Evolutionary conservation across 2,888 invertebrate genomes (phyloP).

Genomic region (Caenorhabditis sp.): DNA sequence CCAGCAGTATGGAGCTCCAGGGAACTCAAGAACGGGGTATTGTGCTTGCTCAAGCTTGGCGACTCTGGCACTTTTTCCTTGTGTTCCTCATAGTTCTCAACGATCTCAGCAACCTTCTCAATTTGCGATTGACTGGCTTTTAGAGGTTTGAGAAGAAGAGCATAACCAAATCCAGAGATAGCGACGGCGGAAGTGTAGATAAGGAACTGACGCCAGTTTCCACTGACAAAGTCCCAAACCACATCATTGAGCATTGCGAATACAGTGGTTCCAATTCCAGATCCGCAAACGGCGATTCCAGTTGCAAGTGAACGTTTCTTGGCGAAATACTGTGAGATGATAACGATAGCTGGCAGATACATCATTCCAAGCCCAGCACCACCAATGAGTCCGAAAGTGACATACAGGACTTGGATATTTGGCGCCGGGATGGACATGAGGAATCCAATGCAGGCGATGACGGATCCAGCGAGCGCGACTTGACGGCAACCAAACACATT

Average conservation of each 20-base stretch:
- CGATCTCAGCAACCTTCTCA: conserved; percentile 77
- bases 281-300: conserved; percentile 96
- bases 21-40: conserved; percentile 78
- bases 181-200: conserved; percentile 91
- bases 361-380: conserved; percentile 97
- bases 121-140: conserved; percentile 76
- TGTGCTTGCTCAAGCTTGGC: conserved; percentile 60
- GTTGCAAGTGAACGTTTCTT: conserved; percentile 93
- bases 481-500: conserved; percentile 95
- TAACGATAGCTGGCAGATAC: conserved; percentile 97
- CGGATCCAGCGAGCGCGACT: conserved; percentile 93
- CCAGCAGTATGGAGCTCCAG: conserved; percentile 75
- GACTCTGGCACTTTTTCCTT: conserved; percentile 55
- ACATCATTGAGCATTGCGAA: conserved; percentile 87
- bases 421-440: conserved; percentile 90
- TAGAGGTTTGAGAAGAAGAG: conserved; percentile 89
- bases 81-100: conserved; percentile 71
- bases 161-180: conserved; percentile 92
- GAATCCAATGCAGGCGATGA: conserved; percentile 89
- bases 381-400: conserved; percentile 94
- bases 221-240: conserved; percentile 67
- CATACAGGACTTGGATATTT: conserved; percentile 86
- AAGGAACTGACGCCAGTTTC: conserved; percentile 92
- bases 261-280: conserved; percentile 96
- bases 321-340: conserved; percentile 97